Base-by-base conservation (phyloP, 2,113 vertebrate genomes). In the Anthoscopus minutus region DNA sequence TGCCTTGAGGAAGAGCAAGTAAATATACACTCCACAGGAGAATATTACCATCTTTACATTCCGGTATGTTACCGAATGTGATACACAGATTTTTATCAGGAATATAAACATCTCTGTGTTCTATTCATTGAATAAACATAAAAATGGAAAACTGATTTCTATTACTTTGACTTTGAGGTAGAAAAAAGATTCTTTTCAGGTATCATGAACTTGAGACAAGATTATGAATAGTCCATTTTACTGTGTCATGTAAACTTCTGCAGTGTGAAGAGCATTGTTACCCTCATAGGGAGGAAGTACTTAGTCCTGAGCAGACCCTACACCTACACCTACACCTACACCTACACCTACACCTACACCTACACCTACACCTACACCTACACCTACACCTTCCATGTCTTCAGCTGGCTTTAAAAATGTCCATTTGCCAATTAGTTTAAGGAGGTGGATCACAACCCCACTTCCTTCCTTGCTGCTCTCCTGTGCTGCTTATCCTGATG, bases 1-100 rank as follows among this genome's bases (percentile, higher is more conserved):
- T 94, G 93, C 92, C 90, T 92, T 42, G 45, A 92, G 92, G 88
- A 94, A 64, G 21, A 92, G 13, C 54, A 81, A 77, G 42, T 77
- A 81, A 88, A 81, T 86, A 72, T 93, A 51, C 33, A 78, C 18
- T 92, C 60, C 40, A 40, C 28, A 56, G 60, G 44, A 91, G 33
- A 35, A 23, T 66, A 84, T 60, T 64, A 14, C 38, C 38, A 47
- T 74, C 67, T 86, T 93, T 66, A 71, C 76, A 53, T 93, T 90
- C 91, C 76, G 84, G 64, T 92, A 62, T 86, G 53, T 90, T 92
- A 66, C 54, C 88, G 67, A 62, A 77, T 77, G 30, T 45, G 61
- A 88, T 48, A 48, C 54, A 51, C 12, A 71, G 80, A 86, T 94
- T 88, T 91, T 88, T 91, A 86, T 93, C 94, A 67, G 56, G 47